phyloP scores from a whole-genome alignment of 2,113 vertebrate species.

The Lethenteron camtschaticum region DNA sequence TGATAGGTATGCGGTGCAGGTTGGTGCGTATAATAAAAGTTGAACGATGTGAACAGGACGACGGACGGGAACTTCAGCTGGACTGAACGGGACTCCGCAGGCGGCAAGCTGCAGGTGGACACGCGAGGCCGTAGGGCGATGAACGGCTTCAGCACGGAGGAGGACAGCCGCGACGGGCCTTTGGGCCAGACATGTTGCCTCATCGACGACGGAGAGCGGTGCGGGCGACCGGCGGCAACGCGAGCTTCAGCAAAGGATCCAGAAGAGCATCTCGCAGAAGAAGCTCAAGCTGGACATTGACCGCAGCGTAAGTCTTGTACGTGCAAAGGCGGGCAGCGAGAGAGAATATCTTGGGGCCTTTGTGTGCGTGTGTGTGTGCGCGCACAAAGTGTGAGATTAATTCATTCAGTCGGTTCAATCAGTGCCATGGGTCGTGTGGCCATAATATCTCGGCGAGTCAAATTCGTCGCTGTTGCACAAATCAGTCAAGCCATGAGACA shows the following conservation, averaged over 20 bases:
- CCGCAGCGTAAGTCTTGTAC: slow-evolving; percentile 51
- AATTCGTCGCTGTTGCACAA: too few species aligned
- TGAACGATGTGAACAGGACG: too few species aligned
- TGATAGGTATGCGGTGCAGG: too few species aligned
- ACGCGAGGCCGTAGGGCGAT: slow-evolving; percentile 17
- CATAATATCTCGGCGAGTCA: too few species aligned
- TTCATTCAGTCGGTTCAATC: not conserved
- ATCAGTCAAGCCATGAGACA: too few species aligned
- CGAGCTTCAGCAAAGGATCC: slow-evolving; percentile 83
- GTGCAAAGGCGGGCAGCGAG: not conserved
- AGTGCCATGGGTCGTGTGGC: too few species aligned
- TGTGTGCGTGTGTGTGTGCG: not conserved
- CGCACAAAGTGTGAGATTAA: not conserved
- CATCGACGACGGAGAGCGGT: slow-evolving; percentile 82
- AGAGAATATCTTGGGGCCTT: not conserved
- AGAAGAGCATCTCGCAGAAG: slow-evolving; percentile 80
- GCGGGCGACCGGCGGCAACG: slow-evolving; percentile 72
- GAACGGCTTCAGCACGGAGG: slow-evolving; percentile 93
- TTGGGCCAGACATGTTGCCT: slow-evolving; percentile 89
- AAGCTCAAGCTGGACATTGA: slow-evolving; percentile 84
- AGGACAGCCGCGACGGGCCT: slow-evolving; percentile 77
- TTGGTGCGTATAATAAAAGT: too few species aligned
- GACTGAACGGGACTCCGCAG: too few species aligned
- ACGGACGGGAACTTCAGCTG: too few species aligned
- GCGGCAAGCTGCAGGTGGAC: too few species aligned